Evolutionary conservation across 2,113 vertebrate species (phyloP).

Genomic region (Plectropomus leopardus): DNA sequence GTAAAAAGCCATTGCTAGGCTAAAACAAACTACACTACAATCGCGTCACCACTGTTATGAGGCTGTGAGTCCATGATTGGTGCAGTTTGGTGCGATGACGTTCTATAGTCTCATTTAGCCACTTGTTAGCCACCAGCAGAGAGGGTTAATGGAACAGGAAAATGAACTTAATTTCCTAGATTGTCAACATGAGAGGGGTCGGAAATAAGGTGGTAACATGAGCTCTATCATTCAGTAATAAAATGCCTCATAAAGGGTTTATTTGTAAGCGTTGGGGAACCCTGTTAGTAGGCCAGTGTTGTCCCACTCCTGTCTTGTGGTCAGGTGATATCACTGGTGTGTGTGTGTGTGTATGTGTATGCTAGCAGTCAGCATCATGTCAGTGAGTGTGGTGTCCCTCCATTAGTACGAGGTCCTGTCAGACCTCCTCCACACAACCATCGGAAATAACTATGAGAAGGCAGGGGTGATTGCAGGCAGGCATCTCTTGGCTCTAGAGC

Average conservation of each 20-base stretch:
- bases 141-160: no score
- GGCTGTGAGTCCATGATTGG: no score
- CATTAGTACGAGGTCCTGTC: slow-evolving; percentile 60
- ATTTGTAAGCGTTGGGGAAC: background rate
- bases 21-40: no score
- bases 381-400: slow-evolving; percentile 29
- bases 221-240: background rate
- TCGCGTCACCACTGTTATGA: no score
- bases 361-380: slow-evolving; percentile 45
- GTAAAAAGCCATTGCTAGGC: no score
- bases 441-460: slow-evolving; percentile 36
- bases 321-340: slow-evolving; percentile 32
- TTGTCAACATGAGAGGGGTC: background rate
- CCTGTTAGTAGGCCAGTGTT: slow-evolving; percentile 20
- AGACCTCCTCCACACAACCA: slow-evolving; percentile 26
- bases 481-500: background rate
- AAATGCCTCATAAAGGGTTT: background rate
- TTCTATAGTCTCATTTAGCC: no score
- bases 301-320: slow-evolving; percentile 27
- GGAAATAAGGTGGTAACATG: background rate
- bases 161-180: background rate
- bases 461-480: slow-evolving; percentile 20
- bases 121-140: no score
- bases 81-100: no score
- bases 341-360: no score